Evolutionary conservation across 2,113 vertebrate species (phyloP), one percentile per base, ranked within the genome.

Genomic region (Cyanoramphus novaezelandiae): DNA sequence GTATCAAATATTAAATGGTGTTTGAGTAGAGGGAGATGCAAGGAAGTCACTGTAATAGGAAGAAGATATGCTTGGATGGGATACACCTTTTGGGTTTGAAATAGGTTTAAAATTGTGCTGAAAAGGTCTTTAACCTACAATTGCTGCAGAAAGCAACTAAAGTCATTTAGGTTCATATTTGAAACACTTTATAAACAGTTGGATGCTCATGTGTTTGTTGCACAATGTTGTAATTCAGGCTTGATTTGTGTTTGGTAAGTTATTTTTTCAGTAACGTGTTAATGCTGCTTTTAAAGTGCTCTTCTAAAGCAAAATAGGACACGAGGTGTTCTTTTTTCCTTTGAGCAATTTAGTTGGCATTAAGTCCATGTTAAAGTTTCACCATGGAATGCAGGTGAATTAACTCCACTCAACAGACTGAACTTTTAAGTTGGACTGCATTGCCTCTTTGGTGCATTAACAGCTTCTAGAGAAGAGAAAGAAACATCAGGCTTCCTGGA

Each of bases 31-130:
- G 13, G 37, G 24, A 49, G 7, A 46, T 53, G 55, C 24, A 67
- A 1, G 11, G 75, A 4, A 5, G 29, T 72, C 13, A 21, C 29
- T 90, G 21, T 81, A 79, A 27, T 39, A 3, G 1, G 0, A n/a
- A 64, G 52, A 60, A 84, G 52, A 27, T 52, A 47, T 63, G 5
- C 25, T 13, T 76, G 29, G 5, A 24, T 75, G 33, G 20, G 13
- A 25, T 83, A 27, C 3, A 55, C 13, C 33, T 65, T 84, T 35
- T 7, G 41, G 8, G 2, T 87, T 76, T 28, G 70, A 57, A 76
- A 17, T 71, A 37, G 13, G 9, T 86, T 94, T 77, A 46, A 74
- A 86, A 75, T 39, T 65, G 41, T 64, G 29, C 8, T 68, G 37
- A 79, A 84, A 12, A 52, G 17, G 35, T 76, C 13, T 33, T 50